A percentile compares a stretch with the other conserved stretches of the same genome.
Conservation (phyloP, 2,797 vertebrate genomes). For the Rhinichthys osculus region DNA sequence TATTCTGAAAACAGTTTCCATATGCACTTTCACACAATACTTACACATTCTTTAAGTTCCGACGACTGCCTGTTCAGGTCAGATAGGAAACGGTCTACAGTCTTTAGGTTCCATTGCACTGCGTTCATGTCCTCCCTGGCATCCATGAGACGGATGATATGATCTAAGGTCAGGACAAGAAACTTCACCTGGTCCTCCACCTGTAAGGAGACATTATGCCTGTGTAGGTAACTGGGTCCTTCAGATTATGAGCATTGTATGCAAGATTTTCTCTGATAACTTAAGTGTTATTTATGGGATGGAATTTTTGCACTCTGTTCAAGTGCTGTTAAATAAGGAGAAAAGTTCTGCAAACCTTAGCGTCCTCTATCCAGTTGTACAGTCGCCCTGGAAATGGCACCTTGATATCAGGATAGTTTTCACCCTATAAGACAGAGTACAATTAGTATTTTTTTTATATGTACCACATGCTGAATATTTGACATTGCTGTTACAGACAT, state of each 20-base stretch:
- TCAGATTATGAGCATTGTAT: not conserved
- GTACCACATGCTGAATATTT: not conserved
- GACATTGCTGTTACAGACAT: not conserved
- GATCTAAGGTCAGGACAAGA: constrained; percentile 36
- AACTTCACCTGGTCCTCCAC: constrained; percentile 47
- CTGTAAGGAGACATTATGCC: constrained; percentile 3
- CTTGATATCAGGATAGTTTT: not conserved
- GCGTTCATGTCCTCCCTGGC: not conserved
- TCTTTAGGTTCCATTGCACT: constrained; percentile 21
- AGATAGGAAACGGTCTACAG: constrained; percentile 26
- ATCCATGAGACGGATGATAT: constrained; percentile 36
- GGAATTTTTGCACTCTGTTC: not conserved
- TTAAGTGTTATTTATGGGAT: too few species aligned
- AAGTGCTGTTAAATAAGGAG: not conserved
- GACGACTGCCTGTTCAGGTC: constrained; percentile 34
- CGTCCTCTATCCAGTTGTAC: not conserved
- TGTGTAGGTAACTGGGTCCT: not conserved
- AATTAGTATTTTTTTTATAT: not conserved
- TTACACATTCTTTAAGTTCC: constrained; percentile 55
- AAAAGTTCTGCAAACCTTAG: constrained; percentile 20
- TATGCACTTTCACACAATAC: constrained; percentile 28
- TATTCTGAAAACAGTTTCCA: not conserved
- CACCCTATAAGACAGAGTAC: constrained; percentile 35
- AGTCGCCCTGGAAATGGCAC: not conserved
- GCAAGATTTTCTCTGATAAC: not conserved